These are phyloP conservation scores for Poeciliopsis turneri DNA, from an alignment of 2,797 vertebrate species.

Conservation along the genomic window DNA sequence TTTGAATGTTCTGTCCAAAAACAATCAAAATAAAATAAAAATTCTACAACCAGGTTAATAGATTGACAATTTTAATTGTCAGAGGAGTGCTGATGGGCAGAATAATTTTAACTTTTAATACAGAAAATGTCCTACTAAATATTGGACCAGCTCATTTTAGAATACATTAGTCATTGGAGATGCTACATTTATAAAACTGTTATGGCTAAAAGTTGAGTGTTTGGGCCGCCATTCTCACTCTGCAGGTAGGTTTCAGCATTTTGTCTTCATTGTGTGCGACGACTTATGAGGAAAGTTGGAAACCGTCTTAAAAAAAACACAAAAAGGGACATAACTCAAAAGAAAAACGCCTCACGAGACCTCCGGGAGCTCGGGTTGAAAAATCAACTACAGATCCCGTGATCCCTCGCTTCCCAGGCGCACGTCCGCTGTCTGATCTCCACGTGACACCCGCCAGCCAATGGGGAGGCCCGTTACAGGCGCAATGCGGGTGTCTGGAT, in stretches of 20 bases:
- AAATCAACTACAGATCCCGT: constrained; percentile 57
- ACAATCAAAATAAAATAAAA: no score
- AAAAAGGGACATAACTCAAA: neutral
- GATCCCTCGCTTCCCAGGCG: neutral
- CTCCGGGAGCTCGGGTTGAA: neutral
- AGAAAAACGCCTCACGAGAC: neutral
- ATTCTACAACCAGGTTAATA: neutral
- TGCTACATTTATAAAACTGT: neutral
- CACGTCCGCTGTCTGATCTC: neutral
- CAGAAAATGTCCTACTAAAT: neutral
- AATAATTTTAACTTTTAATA: neutral
- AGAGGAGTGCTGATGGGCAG: neutral
- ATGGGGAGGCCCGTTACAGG: constrained; percentile 79
- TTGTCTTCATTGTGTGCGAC: neutral
- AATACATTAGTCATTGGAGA: neutral
- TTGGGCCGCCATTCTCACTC: neutral
- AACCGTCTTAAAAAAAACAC: neutral
- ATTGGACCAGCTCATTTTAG: neutral
- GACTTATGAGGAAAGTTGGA: neutral
- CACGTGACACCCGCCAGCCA: constrained; percentile 65
- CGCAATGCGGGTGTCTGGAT: constrained; percentile 74
- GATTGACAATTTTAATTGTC: neutral
- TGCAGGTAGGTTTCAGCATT: neutral
- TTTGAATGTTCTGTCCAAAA: neutral
- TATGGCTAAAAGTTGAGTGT: neutral